A percentile compares a stretch with the other conserved stretches of the same genome.
Conservation (phyloP, 2,797 vertebrate genomes). For the Arrhamphus sclerolepis region DNA sequence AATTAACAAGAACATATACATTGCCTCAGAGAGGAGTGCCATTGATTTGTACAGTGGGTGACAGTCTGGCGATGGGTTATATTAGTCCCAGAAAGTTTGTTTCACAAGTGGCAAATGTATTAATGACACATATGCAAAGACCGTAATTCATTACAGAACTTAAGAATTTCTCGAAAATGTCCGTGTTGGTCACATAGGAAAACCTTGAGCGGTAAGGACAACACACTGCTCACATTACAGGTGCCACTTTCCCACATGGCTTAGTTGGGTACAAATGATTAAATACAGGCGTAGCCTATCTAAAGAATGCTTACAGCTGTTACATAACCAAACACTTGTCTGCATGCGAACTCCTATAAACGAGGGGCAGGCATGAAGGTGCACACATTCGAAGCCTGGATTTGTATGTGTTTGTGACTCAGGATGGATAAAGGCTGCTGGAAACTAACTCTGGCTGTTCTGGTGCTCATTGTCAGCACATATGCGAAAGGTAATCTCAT, state of each 20-base stretch:
- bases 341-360: conserved; percentile 42
- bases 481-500: conserved; percentile 59
- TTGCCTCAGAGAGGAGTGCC: conserved; percentile 63
- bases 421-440: conserved; percentile 45
- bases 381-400: conserved; percentile 8
- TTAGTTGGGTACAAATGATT: conserved; percentile 6
- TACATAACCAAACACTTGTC: conserved; percentile 37
- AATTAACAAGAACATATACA: background rate
- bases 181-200: background rate
- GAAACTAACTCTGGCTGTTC: conserved; percentile 37
- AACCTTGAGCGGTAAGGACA: conserved; percentile 21
- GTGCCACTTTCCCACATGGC: conserved; percentile 64
- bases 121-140: background rate
- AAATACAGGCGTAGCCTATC: conserved; percentile 21
- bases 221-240: conserved; percentile 18
- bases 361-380: conserved; percentile 1
- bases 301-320: conserved; percentile 25
- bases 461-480: conserved; percentile 39
- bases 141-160: conserved; percentile 41
- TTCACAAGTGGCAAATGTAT: conserved; percentile 12
- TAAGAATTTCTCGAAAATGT: conserved; percentile 36
- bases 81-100: conserved; percentile 27
- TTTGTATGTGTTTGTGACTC: conserved; percentile 13
- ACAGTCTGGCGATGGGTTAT: background rate
- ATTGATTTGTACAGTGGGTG: conserved; percentile 14